Percentiles rank a stretch among this genome's conserved stretches.
Evolutionary conservation across 2,113 vertebrate species (phyloP).

Genomic region (Chascanopsetta lugubris): DNA sequence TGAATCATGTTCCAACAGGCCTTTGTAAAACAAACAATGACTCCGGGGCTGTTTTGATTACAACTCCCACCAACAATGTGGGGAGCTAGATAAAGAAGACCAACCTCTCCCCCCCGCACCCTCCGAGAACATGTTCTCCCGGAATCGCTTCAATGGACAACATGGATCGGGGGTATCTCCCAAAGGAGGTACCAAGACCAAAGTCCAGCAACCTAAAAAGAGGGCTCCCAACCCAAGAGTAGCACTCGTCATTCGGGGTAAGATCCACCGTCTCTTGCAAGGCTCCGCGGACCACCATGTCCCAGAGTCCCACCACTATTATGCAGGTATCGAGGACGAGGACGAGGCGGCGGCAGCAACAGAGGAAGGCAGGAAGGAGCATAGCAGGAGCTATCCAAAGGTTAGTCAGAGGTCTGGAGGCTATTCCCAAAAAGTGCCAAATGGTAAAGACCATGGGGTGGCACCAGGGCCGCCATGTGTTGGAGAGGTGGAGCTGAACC

Average conservation of each 20-base stretch:
- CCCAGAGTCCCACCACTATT: slow-evolving; percentile 77
- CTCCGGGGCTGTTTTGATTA: slow-evolving; percentile 21
- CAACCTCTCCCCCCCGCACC: too few relatives aligned
- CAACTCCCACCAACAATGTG: slow-evolving; percentile 38
- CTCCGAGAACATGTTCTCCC: slow-evolving; percentile 83
- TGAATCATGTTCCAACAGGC: slow-evolving; percentile 17
- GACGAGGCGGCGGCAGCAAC: slow-evolving; percentile 66
- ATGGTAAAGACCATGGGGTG: slow-evolving; percentile 57
- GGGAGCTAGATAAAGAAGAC: slow-evolving; percentile 44
- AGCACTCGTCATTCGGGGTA: slow-evolving; percentile 81
- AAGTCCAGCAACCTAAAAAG: slow-evolving; percentile 78
- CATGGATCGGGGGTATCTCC: slow-evolving; percentile 78
- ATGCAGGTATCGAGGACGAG: slow-evolving; percentile 81
- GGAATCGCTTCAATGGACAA: slow-evolving; percentile 85
- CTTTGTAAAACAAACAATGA: slow-evolving; percentile 24
- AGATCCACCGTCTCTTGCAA: slow-evolving; percentile 90
- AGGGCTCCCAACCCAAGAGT: slow-evolving; percentile 82
- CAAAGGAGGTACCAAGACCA: slow-evolving; percentile 78
- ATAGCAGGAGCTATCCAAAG: slow-evolving; percentile 41
- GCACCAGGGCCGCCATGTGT: slow-evolving; percentile 67
- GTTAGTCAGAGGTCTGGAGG: slow-evolving; percentile 44
- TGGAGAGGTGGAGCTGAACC: slow-evolving; percentile 82
- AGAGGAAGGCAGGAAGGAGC: slow-evolving; percentile 51
- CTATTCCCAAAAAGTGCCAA: slow-evolving; percentile 58
- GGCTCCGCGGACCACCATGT: slow-evolving; percentile 82